Base-by-base conservation (phyloP, 2,797 vertebrate species). In the Limnodromus scolopaceus region DNA sequence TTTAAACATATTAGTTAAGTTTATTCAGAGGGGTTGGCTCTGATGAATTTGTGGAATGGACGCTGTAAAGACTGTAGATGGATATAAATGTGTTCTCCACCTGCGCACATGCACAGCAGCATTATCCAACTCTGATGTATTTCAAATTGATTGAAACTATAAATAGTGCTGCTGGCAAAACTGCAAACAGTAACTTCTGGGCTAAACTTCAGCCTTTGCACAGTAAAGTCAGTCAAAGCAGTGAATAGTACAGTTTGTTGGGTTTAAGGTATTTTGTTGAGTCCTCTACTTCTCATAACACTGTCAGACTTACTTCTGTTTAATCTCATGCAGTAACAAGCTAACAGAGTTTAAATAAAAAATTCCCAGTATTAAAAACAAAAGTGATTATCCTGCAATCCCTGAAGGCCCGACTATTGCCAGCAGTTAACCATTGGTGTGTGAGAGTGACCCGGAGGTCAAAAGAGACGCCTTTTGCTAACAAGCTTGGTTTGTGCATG, bases 101-200 rank as follows among this genome's bases (percentile, higher is more conserved):
- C 95, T 98, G 97, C 57, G 82, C 87, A 94, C 69, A 89, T 84
- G 94, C 89, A 95, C 74, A 93, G 81, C 91, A 96, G 92, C 83
- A 66, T 89, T 96, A 77, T 95, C 83, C 89, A 95, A 85, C 87
- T 94, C 88, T 87, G 89, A 92, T 81, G 94, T 75, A 96, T 93
- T 94, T 94, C 75, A 94, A 85, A 94, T 57, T 88, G 93, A 97
- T 90, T 94, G 91, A 93, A 94, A 92, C 84, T 97, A 93, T 95
- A 97, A 96, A 97, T 93, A 96, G 93, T 78, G 70, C 60, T 87
- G 77, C 83, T 97, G 96, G 92, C 94, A 97, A 95, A 97, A 84
- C 84, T 96, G 97, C 96, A 97, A 97, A 93, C 95, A 93, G 97
- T 97, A 97, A 97, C 90, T 96, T 97, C 96, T 96, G 93, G 89